Percentiles rank a stretch among this genome's conserved stretches.
These are phyloP conservation scores for Aproaerema taeniolella DNA, from an alignment of 2,888 invertebrate species.

Conservation along the genomic window DNA sequence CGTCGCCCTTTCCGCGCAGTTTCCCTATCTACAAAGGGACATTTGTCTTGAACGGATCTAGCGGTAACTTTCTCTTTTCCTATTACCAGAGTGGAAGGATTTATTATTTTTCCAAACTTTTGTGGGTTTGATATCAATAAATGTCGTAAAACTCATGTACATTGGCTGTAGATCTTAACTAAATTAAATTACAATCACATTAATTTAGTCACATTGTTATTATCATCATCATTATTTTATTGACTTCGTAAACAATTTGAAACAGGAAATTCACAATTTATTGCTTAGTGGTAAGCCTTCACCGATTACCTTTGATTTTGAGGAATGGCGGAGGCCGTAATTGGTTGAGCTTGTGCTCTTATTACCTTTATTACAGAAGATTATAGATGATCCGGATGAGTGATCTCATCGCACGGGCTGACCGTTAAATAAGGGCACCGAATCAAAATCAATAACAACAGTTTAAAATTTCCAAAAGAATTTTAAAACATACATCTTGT, in stretches of 20 bases:
- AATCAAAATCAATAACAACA: constrained; percentile 2
- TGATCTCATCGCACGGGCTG: constrained; percentile 14
- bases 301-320: constrained; percentile 25
- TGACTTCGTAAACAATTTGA: too few relatives aligned
- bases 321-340: constrained; percentile 32
- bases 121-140: too few relatives aligned
- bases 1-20: constrained; percentile 57
- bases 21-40: constrained; percentile 62
- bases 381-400: constrained; percentile 35
- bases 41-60: constrained; percentile 64
- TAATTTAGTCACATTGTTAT: too few relatives aligned
- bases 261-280: constrained; percentile 15
- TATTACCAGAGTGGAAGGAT: constrained; percentile 38
- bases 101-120: constrained; percentile 26
- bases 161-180: too few relatives aligned
- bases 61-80: constrained; percentile 46
- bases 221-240: too few relatives aligned
- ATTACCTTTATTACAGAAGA: constrained; percentile 49
- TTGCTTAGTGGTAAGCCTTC: constrained; percentile 17
- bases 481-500: background rate
- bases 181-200: too few relatives aligned
- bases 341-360: constrained; percentile 33
- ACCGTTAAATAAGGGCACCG: constrained; percentile 8
- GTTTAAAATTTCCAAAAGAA: background rate
- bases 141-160: too few relatives aligned